phyloP scores from a whole-genome alignment of 2,888 invertebrate species.

The Calameuta pallipes region DNA sequence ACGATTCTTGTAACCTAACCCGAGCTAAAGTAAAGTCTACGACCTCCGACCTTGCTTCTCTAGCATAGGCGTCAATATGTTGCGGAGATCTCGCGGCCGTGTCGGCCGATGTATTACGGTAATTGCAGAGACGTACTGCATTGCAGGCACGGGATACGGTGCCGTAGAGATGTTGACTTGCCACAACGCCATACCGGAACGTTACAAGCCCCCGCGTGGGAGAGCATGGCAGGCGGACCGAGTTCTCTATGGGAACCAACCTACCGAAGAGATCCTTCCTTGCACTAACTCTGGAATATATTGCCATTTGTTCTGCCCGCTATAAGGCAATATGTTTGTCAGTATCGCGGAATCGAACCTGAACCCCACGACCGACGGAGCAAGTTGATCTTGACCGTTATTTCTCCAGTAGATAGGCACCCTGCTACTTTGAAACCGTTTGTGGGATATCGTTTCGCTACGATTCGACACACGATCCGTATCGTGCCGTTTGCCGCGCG shows the following conservation, averaged over 20 bases:
- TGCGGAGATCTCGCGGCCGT: slow-evolving; percentile 39
- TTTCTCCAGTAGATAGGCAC: slow-evolving; percentile 16
- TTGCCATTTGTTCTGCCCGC: slow-evolving; percentile 61
- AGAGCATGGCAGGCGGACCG: slow-evolving; percentile 41
- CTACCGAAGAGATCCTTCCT: slow-evolving; percentile 31
- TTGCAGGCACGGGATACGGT: slow-evolving; percentile 3
- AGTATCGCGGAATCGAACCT: slow-evolving; percentile 61
- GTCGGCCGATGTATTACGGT: slow-evolving; percentile 56
- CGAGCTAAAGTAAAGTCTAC: slow-evolving; percentile 18
- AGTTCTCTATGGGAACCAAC: slow-evolving; percentile 39
- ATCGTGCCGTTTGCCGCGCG: neutral
- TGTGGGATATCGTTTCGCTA: slow-evolving; percentile 17
- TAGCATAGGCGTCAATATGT: slow-evolving; percentile 22
- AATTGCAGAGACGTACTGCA: slow-evolving; percentile 47
- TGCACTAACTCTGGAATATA: slow-evolving; percentile 52
- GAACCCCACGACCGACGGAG: slow-evolving; percentile 26
- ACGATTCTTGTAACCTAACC: slow-evolving; percentile 18
- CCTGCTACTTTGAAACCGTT: slow-evolving; percentile 11
- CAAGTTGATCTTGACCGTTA: slow-evolving; percentile 25
- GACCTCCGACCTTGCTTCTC: slow-evolving; percentile 18
- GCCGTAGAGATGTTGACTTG: slow-evolving; percentile 41
- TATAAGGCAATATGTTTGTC: slow-evolving; percentile 61
- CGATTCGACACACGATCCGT: slow-evolving; percentile 1
- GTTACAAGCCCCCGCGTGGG: slow-evolving; percentile 57
- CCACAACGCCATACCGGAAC: slow-evolving; percentile 43